Evolutionary conservation across 2,888 invertebrate genomes (phyloP).

Genomic region (Cerceris ruficornis): DNA sequence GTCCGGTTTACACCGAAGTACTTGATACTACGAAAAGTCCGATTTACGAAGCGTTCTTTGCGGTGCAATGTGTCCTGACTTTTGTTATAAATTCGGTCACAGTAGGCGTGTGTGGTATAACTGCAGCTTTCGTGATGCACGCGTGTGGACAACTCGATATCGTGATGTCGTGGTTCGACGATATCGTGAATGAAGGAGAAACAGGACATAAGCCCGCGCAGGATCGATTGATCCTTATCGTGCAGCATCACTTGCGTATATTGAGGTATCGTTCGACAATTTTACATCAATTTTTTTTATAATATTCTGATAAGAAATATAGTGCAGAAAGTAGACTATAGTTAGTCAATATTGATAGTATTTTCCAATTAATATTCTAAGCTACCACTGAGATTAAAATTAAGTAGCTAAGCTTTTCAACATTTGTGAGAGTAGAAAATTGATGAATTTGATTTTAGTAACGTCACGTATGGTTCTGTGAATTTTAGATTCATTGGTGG

Average conservation of each 20-base stretch:
- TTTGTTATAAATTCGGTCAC: slow-evolving; percentile 51
- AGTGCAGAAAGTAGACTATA: no score
- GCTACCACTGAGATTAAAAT: no score
- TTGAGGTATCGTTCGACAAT: neutral
- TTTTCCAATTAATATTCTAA: no score
- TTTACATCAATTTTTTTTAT: neutral
- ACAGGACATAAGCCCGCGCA: neutral
- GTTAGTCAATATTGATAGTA: no score
- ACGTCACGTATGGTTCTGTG: neutral
- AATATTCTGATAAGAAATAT: no score
- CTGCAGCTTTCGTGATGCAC: slow-evolving; percentile 60
- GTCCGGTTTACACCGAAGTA: slow-evolving; percentile 59
- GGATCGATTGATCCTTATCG: slow-evolving; percentile 35
- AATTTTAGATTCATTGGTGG: slow-evolving; percentile 66
- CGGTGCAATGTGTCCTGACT: slow-evolving; percentile 49
- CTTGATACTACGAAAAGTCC: slow-evolving; percentile 52
- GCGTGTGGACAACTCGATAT: slow-evolving; percentile 62
- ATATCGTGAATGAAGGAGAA: slow-evolving; percentile 31
- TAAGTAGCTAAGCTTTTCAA: no score
- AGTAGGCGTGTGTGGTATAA: slow-evolving; percentile 57
- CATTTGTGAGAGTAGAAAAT: no score
- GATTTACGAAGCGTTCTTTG: slow-evolving; percentile 57
- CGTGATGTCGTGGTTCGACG: slow-evolving; percentile 49
- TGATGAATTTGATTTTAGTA: no score
- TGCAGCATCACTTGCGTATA: slow-evolving; percentile 53